A percentile compares a stretch with the other conserved stretches of the same genome.
Evolutionary conservation across 2,888 invertebrate species (phyloP).

Genomic region (Spodoptera exigua): DNA sequence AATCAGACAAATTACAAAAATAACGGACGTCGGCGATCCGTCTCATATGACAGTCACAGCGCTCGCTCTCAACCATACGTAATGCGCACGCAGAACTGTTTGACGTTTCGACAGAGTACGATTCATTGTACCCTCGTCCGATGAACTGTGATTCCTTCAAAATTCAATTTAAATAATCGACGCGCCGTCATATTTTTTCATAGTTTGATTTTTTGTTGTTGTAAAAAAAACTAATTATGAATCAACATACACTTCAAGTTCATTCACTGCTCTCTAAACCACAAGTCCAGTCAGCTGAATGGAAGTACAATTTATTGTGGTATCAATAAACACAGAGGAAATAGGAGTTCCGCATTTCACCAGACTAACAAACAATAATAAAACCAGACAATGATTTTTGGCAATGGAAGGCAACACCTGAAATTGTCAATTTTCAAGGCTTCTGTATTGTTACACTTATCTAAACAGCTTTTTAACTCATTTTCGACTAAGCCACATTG

Average conservation of each 20-base stretch:
- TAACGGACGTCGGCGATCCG: too few relatives aligned
- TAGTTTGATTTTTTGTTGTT: too few relatives aligned
- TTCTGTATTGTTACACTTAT: conserved; percentile 21
- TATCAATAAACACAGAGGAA: conserved; percentile 10
- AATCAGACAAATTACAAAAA: too few relatives aligned
- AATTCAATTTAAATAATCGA: too few relatives aligned
- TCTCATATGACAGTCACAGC: too few relatives aligned
- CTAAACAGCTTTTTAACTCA: neutral
- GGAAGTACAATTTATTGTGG: conserved; percentile 10
- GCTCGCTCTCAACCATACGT: too few relatives aligned
- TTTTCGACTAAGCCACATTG: conserved; percentile 1
- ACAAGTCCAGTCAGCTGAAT: neutral
- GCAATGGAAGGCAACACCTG: conserved; percentile 7
- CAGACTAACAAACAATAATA: conserved; percentile 17
- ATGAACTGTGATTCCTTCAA: too few relatives aligned
- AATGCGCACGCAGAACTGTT: too few relatives aligned
- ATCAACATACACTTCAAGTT: neutral
- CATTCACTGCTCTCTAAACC: neutral
- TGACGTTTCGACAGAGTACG: too few relatives aligned
- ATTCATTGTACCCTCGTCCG: too few relatives aligned
- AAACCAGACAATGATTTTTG: conserved; percentile 33
- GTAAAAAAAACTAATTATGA: too few relatives aligned
- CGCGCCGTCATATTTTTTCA: too few relatives aligned
- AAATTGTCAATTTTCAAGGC: conserved; percentile 27
- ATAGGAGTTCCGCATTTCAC: conserved; percentile 46